Evolutionary conservation across 2,113 vertebrate genomes (phyloP).

Genomic region (Aythya baeri): DNA sequence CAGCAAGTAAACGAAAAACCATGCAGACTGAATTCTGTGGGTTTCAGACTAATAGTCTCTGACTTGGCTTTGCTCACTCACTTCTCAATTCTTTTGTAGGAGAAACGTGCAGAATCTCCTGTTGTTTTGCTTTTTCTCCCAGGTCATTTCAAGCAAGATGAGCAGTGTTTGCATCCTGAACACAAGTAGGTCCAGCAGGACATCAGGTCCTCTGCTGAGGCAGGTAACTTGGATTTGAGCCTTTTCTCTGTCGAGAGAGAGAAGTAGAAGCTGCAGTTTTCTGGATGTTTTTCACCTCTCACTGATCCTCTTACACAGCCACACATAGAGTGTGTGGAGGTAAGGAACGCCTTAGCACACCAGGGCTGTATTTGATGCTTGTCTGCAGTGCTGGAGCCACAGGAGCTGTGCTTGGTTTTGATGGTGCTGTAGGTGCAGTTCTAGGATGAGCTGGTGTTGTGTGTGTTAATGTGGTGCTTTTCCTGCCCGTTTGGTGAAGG

Average conservation of each 20-base stretch:
- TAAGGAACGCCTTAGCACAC: neutral
- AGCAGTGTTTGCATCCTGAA: neutral
- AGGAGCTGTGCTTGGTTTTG: accelerated
- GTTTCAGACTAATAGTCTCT: neutral
- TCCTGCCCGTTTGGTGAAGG: neutral
- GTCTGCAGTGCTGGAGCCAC: neutral
- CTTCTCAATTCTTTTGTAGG: neutral
- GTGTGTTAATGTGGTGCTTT: neutral
- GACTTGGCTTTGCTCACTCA: neutral
- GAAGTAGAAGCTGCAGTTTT: neutral
- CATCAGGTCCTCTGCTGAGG: neutral
- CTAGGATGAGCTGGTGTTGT: neutral
- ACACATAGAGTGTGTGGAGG: neutral
- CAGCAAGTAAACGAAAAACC: neutral
- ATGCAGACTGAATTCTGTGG: neutral
- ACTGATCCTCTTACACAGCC: neutral
- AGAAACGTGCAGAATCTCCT: neutral
- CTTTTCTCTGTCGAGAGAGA: neutral
- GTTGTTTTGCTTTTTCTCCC: neutral
- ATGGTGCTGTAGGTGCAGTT: accelerated
- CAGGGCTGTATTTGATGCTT: neutral
- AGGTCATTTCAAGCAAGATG: neutral
- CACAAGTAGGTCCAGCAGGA: neutral
- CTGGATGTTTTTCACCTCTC: neutral
- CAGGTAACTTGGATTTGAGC: neutral